Evolutionary conservation across 2,888 invertebrate species (phyloP).

Genomic region (Podabrus alpinus): DNA sequence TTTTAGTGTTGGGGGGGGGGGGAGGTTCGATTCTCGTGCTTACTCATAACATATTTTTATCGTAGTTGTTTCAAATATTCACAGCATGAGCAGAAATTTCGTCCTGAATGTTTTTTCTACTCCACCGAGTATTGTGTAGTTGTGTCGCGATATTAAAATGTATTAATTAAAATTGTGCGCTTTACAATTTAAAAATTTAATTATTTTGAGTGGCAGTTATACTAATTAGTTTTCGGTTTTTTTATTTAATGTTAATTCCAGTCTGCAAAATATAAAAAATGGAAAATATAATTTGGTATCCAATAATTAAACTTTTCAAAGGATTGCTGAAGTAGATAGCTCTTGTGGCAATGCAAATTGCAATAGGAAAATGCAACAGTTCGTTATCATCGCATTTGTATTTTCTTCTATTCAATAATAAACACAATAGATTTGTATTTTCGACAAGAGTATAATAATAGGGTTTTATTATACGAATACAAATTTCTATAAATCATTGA

Average conservation of each 20-base stretch:
- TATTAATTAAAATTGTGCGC: background rate
- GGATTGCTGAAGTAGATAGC: background rate
- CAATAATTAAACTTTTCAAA: background rate
- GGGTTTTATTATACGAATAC: constrained; percentile 16
- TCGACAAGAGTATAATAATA: constrained; percentile 15
- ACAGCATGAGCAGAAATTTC: background rate
- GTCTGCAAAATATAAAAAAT: background rate
- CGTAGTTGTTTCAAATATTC: background rate
- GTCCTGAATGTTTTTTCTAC: background rate
- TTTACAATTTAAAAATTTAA: background rate
- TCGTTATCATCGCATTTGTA: constrained; percentile 13
- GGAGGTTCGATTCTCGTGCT: too few relatives aligned
- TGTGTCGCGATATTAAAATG: background rate
- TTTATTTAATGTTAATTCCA: background rate
- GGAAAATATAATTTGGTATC: background rate
- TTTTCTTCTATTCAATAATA: constrained; percentile 5
- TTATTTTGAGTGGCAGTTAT: background rate
- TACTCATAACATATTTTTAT: too few relatives aligned
- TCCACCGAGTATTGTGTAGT: background rate
- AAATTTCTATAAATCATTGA: constrained; percentile 17
- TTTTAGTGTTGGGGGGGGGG: too few relatives aligned
- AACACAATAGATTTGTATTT: constrained; percentile 15
- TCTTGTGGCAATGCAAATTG: background rate
- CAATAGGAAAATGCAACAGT: constrained; percentile 12
- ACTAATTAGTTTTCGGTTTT: background rate